Percentiles rank a stretch among this genome's conserved stretches.
phyloP scores from a whole-genome alignment of 2,113 vertebrate species.

The Platysteira castanea region DNA sequence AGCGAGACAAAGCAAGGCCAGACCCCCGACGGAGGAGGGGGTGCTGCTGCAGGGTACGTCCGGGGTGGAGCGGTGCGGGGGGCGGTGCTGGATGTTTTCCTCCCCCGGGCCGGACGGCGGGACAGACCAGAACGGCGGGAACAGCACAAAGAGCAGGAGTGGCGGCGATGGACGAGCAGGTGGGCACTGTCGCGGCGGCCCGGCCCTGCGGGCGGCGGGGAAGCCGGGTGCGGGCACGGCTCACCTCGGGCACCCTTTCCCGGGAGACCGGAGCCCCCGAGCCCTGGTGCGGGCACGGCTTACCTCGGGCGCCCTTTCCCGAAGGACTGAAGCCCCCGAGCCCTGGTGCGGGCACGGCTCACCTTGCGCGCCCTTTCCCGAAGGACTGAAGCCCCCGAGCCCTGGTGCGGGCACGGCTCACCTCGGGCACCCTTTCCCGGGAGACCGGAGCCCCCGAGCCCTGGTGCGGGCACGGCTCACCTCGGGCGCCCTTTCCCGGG shows the following conservation, averaged over 20 bases:
- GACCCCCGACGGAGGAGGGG: too few relatives aligned
- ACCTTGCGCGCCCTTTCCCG: not conserved
- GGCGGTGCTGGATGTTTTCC: not conserved
- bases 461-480: too few relatives aligned
- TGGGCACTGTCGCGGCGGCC: accelerated
- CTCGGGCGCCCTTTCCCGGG: not conserved
- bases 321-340: too few relatives aligned
- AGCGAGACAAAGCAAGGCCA: not conserved
- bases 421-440: not conserved
- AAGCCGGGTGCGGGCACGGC: too few relatives aligned
- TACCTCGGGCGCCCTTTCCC: not conserved
- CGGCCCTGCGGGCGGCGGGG: too few relatives aligned
- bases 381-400: too few relatives aligned
- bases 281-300: too few relatives aligned
- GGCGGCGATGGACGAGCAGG: not conserved
- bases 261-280: too few relatives aligned
- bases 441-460: too few relatives aligned
- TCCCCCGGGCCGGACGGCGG: accelerated
- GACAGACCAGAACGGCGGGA: not conserved
- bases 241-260: not conserved
- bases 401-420: not conserved
- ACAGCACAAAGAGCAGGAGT: accelerated
- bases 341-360: not conserved
- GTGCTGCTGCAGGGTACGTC: not conserved
- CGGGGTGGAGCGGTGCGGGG: not conserved